Evolutionary conservation across 1,140 invertebrate genomes (phyloP), one percentile per base, ranked within the genome.

Genomic region (Anoplophora glabripennis): DNA sequence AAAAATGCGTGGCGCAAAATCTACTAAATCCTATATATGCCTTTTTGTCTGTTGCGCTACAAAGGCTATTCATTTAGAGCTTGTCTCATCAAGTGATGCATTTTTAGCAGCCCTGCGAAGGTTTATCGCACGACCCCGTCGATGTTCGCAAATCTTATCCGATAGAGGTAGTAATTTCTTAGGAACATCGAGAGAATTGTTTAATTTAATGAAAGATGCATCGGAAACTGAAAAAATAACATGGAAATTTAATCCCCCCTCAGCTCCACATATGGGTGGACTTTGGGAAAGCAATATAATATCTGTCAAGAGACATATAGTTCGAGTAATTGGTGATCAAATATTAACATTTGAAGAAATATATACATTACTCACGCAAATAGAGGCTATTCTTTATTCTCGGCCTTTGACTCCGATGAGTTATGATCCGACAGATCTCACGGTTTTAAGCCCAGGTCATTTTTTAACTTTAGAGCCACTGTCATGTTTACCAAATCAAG

Each of bases 111-210:
- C 73, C 3, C 63, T 76, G 10, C 42, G 59, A 7, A 37, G 74
- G 9, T 77, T 80, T 44, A 62, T 71, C 15, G 36, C 70, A 3
- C 15, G 70, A n/a, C 47, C 72, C 45, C 71, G 73, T 7, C 11
- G 56, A 7, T 53, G 67, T 1, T 18, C 44, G 1, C 4, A 60
- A 5, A 46, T 77, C 12, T 68, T 64, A 15, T 73, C 60, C 4
- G 77, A 77, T 42, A 69, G 69, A 42, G 72, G 71, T 0, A 75
- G 71, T 15, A 72, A 73, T 48, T 76, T 77, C 59, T 54, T 64
- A 15, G 73, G 73, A 9, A 59, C 66, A 28, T 28, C 21, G 2
- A 28, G 21, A 28, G 5, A 28, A 28, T 5, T 28, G 2, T 5
- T 2, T 5, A 5, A 28, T 3, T 28, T 28, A 28, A 3, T 28